Conservation (phyloP, 2,888 invertebrate genomes). For the Carpatolechia fugitivella region DNA sequence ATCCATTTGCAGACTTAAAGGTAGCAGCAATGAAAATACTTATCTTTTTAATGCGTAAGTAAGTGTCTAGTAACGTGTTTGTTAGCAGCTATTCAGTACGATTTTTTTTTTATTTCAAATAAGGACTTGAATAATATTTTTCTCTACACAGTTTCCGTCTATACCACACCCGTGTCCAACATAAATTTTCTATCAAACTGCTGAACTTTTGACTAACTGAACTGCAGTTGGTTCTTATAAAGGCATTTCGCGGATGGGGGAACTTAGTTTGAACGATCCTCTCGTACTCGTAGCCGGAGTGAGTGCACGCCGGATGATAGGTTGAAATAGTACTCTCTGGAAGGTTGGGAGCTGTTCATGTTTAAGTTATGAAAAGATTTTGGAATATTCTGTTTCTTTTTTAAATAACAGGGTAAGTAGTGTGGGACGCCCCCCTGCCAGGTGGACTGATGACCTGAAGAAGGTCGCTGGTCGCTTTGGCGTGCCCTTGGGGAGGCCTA, state of each 20-base stretch:
- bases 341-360: not conserved
- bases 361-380: not conserved
- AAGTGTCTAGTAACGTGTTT: no score
- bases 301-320: not conserved
- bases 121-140: not conserved
- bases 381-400: no score
- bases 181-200: conserved; percentile 15
- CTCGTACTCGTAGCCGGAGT: not conserved
- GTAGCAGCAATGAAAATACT: no score
- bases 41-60: no score
- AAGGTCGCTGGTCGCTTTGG: no score
- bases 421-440: no score
- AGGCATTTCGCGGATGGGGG: conserved; percentile 9
- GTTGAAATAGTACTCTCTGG: conserved; percentile 32
- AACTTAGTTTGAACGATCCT: conserved; percentile 15
- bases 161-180: not conserved
- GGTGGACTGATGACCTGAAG: no score
- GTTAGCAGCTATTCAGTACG: no score
- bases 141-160: not conserved
- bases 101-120: no score
- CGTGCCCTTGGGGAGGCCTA: no score
- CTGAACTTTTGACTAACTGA: conserved; percentile 13
- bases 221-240: conserved; percentile 14
- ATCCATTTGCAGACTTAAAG: no score
- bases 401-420: no score